Conservation (phyloP, 2,888 invertebrate species). For the Drosophila anomelani region DNA sequence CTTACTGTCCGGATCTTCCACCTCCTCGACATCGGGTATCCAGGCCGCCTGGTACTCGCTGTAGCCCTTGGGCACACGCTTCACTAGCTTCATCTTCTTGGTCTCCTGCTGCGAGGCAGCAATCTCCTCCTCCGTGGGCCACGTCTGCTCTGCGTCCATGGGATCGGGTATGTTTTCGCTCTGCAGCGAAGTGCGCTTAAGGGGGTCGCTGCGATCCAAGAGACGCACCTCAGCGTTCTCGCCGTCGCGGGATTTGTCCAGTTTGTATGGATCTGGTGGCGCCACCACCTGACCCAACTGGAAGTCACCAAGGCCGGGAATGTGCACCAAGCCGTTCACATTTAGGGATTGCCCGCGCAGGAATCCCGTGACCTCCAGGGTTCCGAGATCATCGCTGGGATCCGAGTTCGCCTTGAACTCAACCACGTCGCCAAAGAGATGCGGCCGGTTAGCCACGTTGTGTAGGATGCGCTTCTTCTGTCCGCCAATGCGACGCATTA, state of each 20-base stretch:
- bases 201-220: constrained; percentile 87
- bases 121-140: constrained; percentile 97
- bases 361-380: constrained; percentile 93
- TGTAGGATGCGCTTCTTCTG: constrained; percentile 91
- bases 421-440: constrained; percentile 92
- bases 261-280: constrained; percentile 89
- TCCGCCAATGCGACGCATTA: constrained; percentile 90
- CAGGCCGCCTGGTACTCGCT: constrained; percentile 98
- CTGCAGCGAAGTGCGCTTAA: constrained; percentile 90
- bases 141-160: constrained; percentile 98
- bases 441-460: constrained; percentile 92
- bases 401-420: constrained; percentile 87
- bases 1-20: constrained; percentile 84
- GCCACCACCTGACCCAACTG: constrained; percentile 93
- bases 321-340: constrained; percentile 95
- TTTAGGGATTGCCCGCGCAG: constrained; percentile 92
- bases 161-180: constrained; percentile 93
- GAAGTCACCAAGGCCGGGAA: constrained; percentile 96
- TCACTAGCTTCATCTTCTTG: constrained; percentile 89
- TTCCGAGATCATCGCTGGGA: constrained; percentile 86
- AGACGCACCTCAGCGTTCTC: constrained; percentile 82
- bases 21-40: constrained; percentile 91
- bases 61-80: constrained; percentile 96
- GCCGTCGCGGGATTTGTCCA: constrained; percentile 84
- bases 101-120: constrained; percentile 87